Percentiles rank a stretch among this genome's conserved stretches.
These are phyloP conservation scores for Ormia ochracea DNA, from an alignment of 2,888 invertebrate species.

Conservation along the genomic window DNA sequence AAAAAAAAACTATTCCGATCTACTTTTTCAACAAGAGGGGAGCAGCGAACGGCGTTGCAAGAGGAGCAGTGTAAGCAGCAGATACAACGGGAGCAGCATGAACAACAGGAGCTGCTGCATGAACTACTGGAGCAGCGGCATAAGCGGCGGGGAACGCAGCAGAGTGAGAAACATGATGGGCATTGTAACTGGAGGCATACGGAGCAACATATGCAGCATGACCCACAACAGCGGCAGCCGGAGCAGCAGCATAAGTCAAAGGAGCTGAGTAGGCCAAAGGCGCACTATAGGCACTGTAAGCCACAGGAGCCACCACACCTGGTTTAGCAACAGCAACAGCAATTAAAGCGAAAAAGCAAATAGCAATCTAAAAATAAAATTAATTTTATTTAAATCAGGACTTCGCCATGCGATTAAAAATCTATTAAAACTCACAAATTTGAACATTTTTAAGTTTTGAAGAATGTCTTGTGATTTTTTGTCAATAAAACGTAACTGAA, in stretches of 20 bases:
- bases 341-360: constrained; percentile 71
- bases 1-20: not conserved
- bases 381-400: not conserved
- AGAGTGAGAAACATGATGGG: constrained; percentile 70
- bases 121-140: constrained; percentile 18
- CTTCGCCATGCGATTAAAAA: not conserved
- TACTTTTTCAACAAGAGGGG: constrained; percentile 58
- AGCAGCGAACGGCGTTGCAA: constrained; percentile 54
- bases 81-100: constrained; percentile 67
- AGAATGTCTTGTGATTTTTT: not conserved
- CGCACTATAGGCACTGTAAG: constrained; percentile 66
- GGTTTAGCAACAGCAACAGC: constrained; percentile 68
- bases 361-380: constrained; percentile 65
- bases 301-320: constrained; percentile 64
- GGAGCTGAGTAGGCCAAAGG: constrained; percentile 68
- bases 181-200: constrained; percentile 70
- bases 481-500: not conserved
- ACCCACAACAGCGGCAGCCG: constrained; percentile 64
- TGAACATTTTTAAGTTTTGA: not conserved
- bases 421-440: not conserved
- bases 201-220: constrained; percentile 72
- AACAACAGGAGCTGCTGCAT: constrained; percentile 21
- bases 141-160: constrained; percentile 64
- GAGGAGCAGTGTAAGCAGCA: constrained; percentile 69
- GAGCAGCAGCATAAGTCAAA: constrained; percentile 66